These are phyloP conservation scores for Brachionus plicatilis DNA, from an alignment of 1,140 invertebrate genomes.

Conservation along the genomic window DNA sequence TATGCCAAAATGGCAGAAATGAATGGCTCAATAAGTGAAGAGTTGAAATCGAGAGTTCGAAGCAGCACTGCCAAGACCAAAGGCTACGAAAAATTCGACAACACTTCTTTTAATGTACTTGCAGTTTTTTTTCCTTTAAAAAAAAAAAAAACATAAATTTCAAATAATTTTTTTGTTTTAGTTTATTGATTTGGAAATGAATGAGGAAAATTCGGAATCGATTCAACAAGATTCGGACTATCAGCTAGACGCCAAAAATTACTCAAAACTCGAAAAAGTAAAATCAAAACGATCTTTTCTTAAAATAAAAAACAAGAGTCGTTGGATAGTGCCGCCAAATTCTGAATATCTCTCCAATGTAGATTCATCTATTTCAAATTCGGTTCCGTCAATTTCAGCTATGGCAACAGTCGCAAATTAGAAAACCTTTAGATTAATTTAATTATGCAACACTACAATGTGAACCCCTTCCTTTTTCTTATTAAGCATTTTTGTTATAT, in stretches of 20 bases:
- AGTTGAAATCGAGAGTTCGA: not conserved
- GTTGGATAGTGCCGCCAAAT: not conserved
- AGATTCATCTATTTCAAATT: not conserved
- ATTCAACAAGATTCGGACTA: not conserved
- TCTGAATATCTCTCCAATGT: not conserved
- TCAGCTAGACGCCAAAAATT: not conserved
- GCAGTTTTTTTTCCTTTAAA: not conserved
- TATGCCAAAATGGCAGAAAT: constrained; percentile 10
- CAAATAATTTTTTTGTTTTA: not conserved
- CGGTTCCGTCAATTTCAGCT: not conserved
- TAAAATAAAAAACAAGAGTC: not conserved
- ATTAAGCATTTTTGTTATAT: not conserved
- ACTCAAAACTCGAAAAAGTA: not conserved
- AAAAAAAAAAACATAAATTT: not conserved
- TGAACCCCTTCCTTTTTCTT: not conserved
- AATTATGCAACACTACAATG: not conserved
- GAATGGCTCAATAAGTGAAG: constrained; percentile 4
- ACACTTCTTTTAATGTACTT: not conserved
- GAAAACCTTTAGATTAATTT: not conserved
- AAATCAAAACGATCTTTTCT: not conserved
- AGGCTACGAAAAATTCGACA: constrained; percentile 18
- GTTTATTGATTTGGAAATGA: not conserved
- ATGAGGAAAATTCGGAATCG: not conserved
- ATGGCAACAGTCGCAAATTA: not conserved
- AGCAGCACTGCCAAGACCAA: not conserved